Percentiles rank a stretch among this genome's conserved stretches.
Evolutionary conservation across 2,888 invertebrate genomes (phyloP).

Genomic region (Ariolimax columbianus): DNA sequence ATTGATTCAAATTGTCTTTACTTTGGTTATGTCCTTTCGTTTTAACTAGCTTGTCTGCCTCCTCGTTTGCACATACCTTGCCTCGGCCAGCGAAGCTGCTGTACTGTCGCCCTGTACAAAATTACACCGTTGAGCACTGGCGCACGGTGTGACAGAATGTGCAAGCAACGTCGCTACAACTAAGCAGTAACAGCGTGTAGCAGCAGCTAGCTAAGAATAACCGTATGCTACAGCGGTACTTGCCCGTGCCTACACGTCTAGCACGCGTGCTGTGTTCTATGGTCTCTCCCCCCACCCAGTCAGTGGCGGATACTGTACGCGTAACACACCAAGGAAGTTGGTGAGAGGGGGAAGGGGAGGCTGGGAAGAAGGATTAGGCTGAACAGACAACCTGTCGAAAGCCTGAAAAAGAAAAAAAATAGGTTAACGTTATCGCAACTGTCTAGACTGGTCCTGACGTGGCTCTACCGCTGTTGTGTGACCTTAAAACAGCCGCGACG

Average conservation of each 20-base stretch:
- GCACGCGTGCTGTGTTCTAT: background rate
- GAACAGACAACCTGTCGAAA: background rate
- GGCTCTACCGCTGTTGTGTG: background rate
- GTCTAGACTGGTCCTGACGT: constrained; percentile 24
- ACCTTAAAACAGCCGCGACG: background rate
- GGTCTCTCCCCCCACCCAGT: background rate
- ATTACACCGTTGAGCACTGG: no score
- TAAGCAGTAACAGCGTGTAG: background rate
- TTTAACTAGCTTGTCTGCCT: no score
- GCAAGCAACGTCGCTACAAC: background rate
- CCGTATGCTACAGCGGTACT: no score
- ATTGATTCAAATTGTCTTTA: no score
- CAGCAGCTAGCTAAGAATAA: no score
- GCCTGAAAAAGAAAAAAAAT: background rate
- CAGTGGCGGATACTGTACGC: background rate
- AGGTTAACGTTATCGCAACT: constrained; percentile 15
- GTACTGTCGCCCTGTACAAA: no score
- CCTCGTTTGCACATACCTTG: no score
- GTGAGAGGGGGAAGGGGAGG: background rate
- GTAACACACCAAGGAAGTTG: background rate
- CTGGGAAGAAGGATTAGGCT: background rate
- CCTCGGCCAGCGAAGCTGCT: no score
- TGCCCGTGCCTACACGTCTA: background rate
- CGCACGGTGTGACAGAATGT: background rate
- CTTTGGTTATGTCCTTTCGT: no score